Evolutionary conservation across 2,797 vertebrate species (phyloP).

Genomic region (Helicolenus hilgendorfi): DNA sequence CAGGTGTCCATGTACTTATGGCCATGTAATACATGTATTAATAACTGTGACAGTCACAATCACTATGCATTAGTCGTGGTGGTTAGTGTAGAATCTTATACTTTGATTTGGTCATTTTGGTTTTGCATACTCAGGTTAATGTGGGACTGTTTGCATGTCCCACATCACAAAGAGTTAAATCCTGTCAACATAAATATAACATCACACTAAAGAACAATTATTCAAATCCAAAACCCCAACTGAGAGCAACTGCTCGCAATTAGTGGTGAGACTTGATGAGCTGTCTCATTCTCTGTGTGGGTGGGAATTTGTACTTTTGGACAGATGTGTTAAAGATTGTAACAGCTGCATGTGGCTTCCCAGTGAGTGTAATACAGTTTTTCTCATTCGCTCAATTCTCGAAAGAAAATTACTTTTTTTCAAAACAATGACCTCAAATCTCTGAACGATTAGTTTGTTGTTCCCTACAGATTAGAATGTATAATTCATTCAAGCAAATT

Average conservation of each 20-base stretch:
- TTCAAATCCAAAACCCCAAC: background rate
- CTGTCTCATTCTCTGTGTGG: conserved; percentile 14
- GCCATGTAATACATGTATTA: background rate
- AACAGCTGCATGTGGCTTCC: conserved; percentile 14
- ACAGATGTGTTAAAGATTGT: conserved; percentile 17
- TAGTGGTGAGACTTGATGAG: conserved; percentile 29
- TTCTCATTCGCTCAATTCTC: too few species aligned
- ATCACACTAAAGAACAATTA: conserved; percentile 2
- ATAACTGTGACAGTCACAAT: background rate
- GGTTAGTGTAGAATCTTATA: background rate
- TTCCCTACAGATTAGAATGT: too few species aligned
- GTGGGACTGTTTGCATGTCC: background rate
- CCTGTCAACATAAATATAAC: background rate
- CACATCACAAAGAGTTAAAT: conserved; percentile 13
- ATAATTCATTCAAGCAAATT: too few species aligned
- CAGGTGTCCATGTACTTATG: background rate
- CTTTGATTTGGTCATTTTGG: conserved; percentile 3
- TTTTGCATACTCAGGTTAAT: background rate
- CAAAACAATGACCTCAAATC: too few species aligned
- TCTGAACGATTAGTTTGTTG: too few species aligned
- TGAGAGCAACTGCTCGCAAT: conserved; percentile 31
- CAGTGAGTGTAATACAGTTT: background rate
- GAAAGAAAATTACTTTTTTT: too few species aligned
- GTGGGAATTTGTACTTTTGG: conserved; percentile 21
- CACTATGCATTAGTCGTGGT: background rate